Base-by-base conservation (phyloP, 1,140 invertebrate species). In the Polypedilum vanderplanki region DNA sequence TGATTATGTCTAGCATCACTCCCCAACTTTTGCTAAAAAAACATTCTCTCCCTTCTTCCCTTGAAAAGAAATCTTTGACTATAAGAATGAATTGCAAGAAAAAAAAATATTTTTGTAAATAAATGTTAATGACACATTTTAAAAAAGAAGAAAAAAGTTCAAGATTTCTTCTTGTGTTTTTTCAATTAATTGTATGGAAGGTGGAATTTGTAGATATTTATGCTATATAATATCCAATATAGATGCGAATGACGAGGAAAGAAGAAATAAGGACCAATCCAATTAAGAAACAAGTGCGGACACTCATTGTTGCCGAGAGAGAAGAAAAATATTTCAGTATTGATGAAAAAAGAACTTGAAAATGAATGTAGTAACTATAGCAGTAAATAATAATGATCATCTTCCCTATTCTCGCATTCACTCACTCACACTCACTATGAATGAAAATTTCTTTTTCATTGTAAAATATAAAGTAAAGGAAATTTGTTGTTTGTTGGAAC, bases 101-200 rank as follows among this genome's bases (percentile, higher is more conserved):
- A 57, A 57, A 57, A 15, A 57, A 57, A 70, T 70, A 20, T 70
- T 70, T 22, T 70, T 70, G 65, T 70, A 70, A 70, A 70, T 70
- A 70, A 70, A 70, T 70, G 65, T 70, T 70, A 70, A 70, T 70
- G 65, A 70, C 65, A 70, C 65, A 20, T 70, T 70, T 57, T 67
- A 67, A 67, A n/a, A 46, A 15, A 57, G 8, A 57, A 2, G 46
- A 57, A 15, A 57, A 15, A 57, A 57, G n/a, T 57, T 15, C n/a
- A 57, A 15, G 8, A 15, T 57, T 57, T 12, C n/a, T 57, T 57
- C n/a, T 57, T 57, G 10, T 8, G 1, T 57, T 57, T 3, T 17
- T 57, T 57, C 46, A 57, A 15, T 57, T 15, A 57, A 57, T 15
- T 57, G 46, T 7, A 57, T 15, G 46, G n/a, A 20, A 67, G 65